These are phyloP conservation scores for Hybos culiciformis DNA, from an alignment of 2,888 invertebrate genomes.

Conservation along the genomic window DNA sequence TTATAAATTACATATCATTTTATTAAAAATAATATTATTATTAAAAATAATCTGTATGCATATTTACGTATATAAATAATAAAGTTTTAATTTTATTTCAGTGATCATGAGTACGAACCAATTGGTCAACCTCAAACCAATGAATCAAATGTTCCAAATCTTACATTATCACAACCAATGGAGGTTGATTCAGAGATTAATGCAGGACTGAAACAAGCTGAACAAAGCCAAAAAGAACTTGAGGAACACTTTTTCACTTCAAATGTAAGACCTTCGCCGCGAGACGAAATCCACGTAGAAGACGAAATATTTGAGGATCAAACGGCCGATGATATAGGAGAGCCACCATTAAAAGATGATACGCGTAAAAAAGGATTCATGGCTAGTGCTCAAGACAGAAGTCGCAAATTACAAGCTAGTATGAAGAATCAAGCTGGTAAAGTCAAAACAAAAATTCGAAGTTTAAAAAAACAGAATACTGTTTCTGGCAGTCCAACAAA, in stretches of 20 bases:
- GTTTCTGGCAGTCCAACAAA: constrained; percentile 29
- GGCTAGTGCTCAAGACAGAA: constrained; percentile 39
- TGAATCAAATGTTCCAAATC: constrained; percentile 12
- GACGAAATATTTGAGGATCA: constrained; percentile 54
- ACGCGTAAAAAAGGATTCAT: constrained; percentile 39
- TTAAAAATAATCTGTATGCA: no score
- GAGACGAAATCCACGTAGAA: constrained; percentile 46
- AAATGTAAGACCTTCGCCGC: constrained; percentile 40
- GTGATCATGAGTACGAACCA: constrained; percentile 89
- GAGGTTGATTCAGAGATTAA: constrained; percentile 14
- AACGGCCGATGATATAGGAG: constrained; percentile 50
- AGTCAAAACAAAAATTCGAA: constrained; percentile 51
- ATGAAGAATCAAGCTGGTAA: constrained; percentile 57
- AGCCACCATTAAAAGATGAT: constrained; percentile 45
- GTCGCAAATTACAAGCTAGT: constrained; percentile 47
- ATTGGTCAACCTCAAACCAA: constrained; percentile 51
- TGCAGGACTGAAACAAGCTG: constrained; percentile 35
- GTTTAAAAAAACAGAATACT: constrained; percentile 34
- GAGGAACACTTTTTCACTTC: constrained; percentile 48
- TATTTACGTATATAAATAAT: no score
- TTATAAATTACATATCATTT: no score
- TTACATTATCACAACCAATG: constrained; percentile 18
- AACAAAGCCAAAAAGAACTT: constrained; percentile 46
- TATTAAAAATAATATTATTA: no score
- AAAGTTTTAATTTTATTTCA: constrained; percentile 47